Percentiles rank a stretch among this genome's conserved stretches.
phyloP scores from a whole-genome alignment of 2,888 invertebrate genomes.

The Agrotis exclamationis region DNA sequence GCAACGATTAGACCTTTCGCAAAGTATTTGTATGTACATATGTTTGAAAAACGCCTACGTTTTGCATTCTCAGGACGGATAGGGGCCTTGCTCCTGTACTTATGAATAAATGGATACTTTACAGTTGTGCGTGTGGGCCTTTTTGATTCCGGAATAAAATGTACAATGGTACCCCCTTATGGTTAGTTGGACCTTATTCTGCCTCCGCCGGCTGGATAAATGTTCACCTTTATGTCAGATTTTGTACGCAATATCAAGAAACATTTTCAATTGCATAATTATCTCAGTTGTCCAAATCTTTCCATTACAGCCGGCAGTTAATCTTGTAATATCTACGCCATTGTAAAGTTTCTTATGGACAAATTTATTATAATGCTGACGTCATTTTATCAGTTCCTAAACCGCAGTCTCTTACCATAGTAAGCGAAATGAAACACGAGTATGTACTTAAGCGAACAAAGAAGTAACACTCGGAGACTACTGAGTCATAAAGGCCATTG shows the following conservation, averaged over 20 bases:
- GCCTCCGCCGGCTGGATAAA: conserved; percentile 8
- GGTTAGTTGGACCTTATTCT: conserved; percentile 34
- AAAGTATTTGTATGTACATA: conserved; percentile 52
- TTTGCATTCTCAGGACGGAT: conserved; percentile 56
- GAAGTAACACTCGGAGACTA: conserved; percentile 62
- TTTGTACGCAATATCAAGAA: conserved; percentile 16
- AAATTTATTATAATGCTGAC: conserved; percentile 28
- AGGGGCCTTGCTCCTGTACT: conserved; percentile 46
- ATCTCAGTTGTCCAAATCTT: conserved; percentile 38
- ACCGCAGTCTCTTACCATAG: conserved; percentile 34
- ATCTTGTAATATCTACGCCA: conserved; percentile 32
- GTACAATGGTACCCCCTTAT: conserved; percentile 41
- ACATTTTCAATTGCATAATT: conserved; percentile 42
- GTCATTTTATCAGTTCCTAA: conserved; percentile 45
- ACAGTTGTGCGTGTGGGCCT: conserved; percentile 50
- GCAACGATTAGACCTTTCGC: conserved; percentile 47
- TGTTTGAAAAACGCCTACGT: conserved; percentile 60
- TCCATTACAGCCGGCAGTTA: conserved; percentile 25
- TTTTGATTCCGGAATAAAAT: conserved; percentile 39
- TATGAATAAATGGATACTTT: conserved; percentile 61
- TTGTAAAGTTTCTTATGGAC: conserved; percentile 30
- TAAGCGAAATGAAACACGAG: conserved; percentile 47
- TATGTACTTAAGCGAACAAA: conserved; percentile 64
- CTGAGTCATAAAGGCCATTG: conserved; percentile 82
- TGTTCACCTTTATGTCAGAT: conserved; percentile 26